A percentile compares a stretch with the other conserved stretches of the same genome.
Conservation (phyloP, 2,113 vertebrate genomes). For the Desmodus rotundus region DNA sequence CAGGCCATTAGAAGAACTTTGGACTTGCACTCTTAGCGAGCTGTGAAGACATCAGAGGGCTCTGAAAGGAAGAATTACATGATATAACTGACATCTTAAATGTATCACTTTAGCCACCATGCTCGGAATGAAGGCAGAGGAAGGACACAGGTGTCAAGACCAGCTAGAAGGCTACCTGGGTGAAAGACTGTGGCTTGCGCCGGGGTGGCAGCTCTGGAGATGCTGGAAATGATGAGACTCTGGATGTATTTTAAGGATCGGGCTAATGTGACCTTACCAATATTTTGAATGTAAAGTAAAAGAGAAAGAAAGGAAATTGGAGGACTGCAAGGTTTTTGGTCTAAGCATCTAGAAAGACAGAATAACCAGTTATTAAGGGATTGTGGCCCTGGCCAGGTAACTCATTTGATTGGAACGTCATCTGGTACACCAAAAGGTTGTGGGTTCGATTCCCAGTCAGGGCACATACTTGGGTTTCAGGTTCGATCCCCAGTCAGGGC, state of each 20-base stretch:
- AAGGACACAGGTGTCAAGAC: neutral
- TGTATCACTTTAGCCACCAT: neutral
- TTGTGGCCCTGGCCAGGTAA: too few species aligned
- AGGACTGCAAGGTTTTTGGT: neutral
- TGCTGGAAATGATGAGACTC: neutral
- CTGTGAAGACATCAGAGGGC: neutral
- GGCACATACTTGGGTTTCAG: too few species aligned
- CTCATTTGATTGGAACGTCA: too few species aligned
- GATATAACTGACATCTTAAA: neutral
- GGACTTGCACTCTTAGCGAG: neutral
- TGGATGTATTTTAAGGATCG: neutral
- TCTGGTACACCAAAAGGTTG: too few species aligned
- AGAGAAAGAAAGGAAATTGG: neutral
- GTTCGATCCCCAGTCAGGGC: too few species aligned
- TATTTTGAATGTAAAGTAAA: neutral
- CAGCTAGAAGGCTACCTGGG: neutral
- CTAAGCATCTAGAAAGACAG: neutral
- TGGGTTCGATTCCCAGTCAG: too few species aligned
- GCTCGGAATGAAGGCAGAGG: neutral
- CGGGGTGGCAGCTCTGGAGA: neutral
- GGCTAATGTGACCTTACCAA: neutral
- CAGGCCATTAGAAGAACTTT: neutral
- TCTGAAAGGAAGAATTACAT: neutral
- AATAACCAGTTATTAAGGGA: neutral
- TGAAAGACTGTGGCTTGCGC: neutral